Evolutionary conservation across 2,113 vertebrate genomes (phyloP).

Genomic region (Puma concolor): DNA sequence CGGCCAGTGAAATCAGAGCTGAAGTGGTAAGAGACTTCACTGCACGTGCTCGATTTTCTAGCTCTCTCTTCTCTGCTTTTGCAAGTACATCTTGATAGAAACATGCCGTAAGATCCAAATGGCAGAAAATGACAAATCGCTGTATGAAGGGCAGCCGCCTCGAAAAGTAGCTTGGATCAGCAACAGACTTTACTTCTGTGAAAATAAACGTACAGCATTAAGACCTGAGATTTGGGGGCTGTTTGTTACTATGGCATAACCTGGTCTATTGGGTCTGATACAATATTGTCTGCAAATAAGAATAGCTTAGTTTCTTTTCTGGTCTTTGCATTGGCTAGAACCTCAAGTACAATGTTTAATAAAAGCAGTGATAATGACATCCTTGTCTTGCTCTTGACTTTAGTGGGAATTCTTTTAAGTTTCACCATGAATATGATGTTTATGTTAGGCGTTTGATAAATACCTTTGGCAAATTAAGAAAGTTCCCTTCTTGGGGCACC

Average conservation of each 20-base stretch:
- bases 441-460: neutral
- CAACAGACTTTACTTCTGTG: neutral
- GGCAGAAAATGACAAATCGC: neutral
- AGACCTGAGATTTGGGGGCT: neutral
- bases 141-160: neutral
- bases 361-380: neutral
- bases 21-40: neutral
- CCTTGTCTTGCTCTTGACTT: neutral
- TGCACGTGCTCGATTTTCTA: neutral
- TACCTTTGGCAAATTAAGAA: neutral
- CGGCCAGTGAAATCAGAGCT: neutral
- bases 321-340: neutral
- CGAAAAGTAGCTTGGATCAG: neutral
- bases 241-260: neutral
- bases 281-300: neutral
- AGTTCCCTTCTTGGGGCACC: neutral
- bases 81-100: neutral
- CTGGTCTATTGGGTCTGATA: neutral
- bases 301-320: neutral
- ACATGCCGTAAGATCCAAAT: neutral
- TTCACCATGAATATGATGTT: neutral
- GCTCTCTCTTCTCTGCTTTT: neutral
- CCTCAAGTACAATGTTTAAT: neutral
- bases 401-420: neutral
- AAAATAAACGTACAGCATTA: neutral